Conservation (phyloP, 2,888 invertebrate genomes). For the Pterostichus madidus region DNA sequence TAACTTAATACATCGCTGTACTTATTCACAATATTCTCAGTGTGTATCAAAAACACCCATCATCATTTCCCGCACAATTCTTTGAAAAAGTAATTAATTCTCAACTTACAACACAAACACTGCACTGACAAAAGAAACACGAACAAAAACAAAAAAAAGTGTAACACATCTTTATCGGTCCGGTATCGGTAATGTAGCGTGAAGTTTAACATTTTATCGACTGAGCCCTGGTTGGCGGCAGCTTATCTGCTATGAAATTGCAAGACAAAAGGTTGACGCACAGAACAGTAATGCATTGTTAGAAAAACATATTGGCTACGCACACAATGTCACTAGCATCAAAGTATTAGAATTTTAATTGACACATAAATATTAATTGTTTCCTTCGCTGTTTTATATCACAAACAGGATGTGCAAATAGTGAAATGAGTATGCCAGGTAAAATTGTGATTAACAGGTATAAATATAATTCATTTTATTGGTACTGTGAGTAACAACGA, state of each 20-base stretch:
- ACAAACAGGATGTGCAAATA: conserved; percentile 33
- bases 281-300: conserved; percentile 20
- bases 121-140: conserved; percentile 2
- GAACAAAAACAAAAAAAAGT: conserved; percentile 16
- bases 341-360: conserved; percentile 41
- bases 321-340: conserved; percentile 22
- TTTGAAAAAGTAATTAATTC: conserved; percentile 42
- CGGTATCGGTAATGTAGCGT: conserved; percentile 24
- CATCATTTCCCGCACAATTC: conserved; percentile 2
- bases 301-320: conserved; percentile 13
- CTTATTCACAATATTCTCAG: neutral
- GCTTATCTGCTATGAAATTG: conserved; percentile 40
- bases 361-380: conserved; percentile 44
- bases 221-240: neutral
- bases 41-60: too few relatives aligned
- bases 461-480: too few relatives aligned
- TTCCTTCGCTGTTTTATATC: conserved; percentile 16
- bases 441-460: conserved; percentile 10
- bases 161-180: conserved; percentile 35
- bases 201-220: conserved; percentile 37
- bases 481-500: too few relatives aligned
- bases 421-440: conserved; percentile 18
- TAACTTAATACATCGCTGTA: neutral
- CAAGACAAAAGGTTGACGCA: conserved; percentile 48
- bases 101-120: neutral